Percentiles rank a stretch among this genome's conserved stretches.
Conservation (phyloP, 2,888 invertebrate genomes). For the Pocota personata region DNA sequence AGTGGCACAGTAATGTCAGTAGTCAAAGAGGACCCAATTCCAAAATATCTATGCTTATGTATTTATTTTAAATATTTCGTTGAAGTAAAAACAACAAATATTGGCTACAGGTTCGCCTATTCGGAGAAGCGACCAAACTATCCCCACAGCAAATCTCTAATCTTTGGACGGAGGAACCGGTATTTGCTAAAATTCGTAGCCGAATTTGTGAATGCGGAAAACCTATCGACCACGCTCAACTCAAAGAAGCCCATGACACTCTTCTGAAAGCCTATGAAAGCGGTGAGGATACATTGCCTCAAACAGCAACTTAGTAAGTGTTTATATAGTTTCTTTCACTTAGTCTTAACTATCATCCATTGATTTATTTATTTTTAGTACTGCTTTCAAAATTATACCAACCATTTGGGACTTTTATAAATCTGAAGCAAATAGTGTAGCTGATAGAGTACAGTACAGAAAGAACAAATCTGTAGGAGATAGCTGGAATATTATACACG, state of each 20-base stretch:
- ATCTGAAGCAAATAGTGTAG: slow-evolving; percentile 76
- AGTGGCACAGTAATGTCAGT: no score
- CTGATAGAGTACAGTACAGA: slow-evolving; percentile 80
- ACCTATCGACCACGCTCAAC: slow-evolving; percentile 75
- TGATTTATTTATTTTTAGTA: slow-evolving; percentile 74
- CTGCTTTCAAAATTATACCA: slow-evolving; percentile 79
- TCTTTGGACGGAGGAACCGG: slow-evolving; percentile 78
- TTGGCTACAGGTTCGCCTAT: slow-evolving; percentile 76
- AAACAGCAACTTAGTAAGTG: slow-evolving; percentile 78
- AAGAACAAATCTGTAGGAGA: slow-evolving; percentile 43
- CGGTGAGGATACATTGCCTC: slow-evolving; percentile 74
- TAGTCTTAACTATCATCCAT: background rate
- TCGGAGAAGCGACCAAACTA: slow-evolving; percentile 79
- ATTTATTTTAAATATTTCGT: no score
- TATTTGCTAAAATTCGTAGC: slow-evolving; percentile 78
- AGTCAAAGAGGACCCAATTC: no score
- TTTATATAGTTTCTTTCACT: no score
- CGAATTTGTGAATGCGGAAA: slow-evolving; percentile 79
- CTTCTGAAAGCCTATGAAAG: slow-evolving; percentile 74
- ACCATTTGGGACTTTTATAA: slow-evolving; percentile 80
- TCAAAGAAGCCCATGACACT: slow-evolving; percentile 76
- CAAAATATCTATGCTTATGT: background rate
- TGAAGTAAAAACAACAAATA: no score
- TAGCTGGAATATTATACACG: slow-evolving; percentile 78
- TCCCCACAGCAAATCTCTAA: slow-evolving; percentile 74